These are phyloP conservation scores for Cryptocheilus praepositus DNA, from an alignment of 2,888 invertebrate genomes.

Conservation along the genomic window DNA sequence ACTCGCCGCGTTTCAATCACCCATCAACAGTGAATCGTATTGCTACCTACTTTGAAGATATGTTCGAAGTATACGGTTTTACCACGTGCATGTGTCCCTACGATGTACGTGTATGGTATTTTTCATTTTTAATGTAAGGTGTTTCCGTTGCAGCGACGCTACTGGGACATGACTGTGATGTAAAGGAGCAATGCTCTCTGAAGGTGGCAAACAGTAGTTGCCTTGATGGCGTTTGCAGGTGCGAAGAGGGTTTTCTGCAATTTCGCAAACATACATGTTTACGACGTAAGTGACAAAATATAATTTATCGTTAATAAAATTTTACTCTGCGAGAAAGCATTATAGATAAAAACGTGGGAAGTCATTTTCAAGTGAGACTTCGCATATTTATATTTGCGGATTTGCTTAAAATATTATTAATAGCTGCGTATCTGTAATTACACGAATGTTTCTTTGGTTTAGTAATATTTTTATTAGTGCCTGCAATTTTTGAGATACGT, in stretches of 20 bases:
- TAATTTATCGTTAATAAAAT: background rate
- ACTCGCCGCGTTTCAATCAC: background rate
- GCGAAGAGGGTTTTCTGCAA: slow-evolving; percentile 89
- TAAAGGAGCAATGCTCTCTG: slow-evolving; percentile 90
- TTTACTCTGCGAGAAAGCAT: background rate
- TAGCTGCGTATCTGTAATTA: too few species aligned
- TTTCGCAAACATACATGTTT: slow-evolving; percentile 93
- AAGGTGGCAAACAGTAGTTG: slow-evolving; percentile 93
- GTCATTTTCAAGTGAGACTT: too few species aligned
- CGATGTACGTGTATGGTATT: background rate
- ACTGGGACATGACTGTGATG: slow-evolving; percentile 88
- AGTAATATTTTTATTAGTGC: too few species aligned
- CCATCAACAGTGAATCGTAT: background rate
- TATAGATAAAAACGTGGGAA: too few species aligned
- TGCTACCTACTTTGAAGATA: too few species aligned
- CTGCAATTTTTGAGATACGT: too few species aligned
- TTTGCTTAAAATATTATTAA: too few species aligned
- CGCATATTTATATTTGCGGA: too few species aligned
- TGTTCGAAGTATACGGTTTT: too few species aligned
- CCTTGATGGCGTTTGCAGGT: slow-evolving; percentile 88
- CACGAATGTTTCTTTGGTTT: too few species aligned
- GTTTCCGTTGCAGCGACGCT: slow-evolving; percentile 81
- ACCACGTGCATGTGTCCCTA: too few species aligned
- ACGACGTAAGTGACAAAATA: slow-evolving; percentile 82
- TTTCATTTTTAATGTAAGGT: background rate